Conservation (phyloP, 1,140 invertebrate genomes). For the Pogonognathellus flavescens region DNA sequence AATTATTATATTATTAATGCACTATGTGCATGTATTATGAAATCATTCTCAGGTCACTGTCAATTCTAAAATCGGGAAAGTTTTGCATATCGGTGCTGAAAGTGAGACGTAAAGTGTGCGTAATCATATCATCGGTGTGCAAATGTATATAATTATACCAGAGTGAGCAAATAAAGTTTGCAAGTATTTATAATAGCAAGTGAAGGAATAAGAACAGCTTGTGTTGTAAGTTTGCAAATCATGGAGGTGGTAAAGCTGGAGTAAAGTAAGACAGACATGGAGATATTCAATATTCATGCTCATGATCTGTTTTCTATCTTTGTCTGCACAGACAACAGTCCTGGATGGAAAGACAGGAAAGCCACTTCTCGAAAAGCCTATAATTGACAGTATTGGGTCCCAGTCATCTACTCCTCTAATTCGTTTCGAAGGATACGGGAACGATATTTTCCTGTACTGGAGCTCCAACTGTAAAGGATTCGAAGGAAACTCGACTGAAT, state of each 20-base stretch:
- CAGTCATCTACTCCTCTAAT: conserved; percentile 74
- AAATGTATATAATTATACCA: no score
- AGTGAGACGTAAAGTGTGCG: no score
- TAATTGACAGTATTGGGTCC: conserved; percentile 78
- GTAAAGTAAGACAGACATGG: conserved; percentile 4
- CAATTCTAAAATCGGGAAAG: no score
- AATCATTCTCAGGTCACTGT: no score
- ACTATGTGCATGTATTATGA: no score
- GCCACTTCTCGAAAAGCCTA: conserved; percentile 75
- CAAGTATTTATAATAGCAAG: no score
- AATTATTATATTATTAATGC: no score
- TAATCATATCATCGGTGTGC: no score
- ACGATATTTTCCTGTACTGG: conserved; percentile 84
- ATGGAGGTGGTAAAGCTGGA: background rate
- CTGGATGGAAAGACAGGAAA: conserved; percentile 80
- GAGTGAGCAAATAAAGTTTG: no score
- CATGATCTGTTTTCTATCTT: conserved; percentile 39
- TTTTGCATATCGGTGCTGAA: background rate
- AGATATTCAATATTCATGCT: no score
- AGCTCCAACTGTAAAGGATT: conserved; percentile 76
- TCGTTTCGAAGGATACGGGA: conserved; percentile 76
- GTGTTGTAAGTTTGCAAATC: no score
- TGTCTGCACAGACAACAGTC: conserved; percentile 74
- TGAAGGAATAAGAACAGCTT: background rate
- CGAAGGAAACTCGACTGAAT: conserved; percentile 71